Evolutionary conservation across 2,113 vertebrate species (phyloP).

Genomic region (Paramisgurnus dabryanus): DNA sequence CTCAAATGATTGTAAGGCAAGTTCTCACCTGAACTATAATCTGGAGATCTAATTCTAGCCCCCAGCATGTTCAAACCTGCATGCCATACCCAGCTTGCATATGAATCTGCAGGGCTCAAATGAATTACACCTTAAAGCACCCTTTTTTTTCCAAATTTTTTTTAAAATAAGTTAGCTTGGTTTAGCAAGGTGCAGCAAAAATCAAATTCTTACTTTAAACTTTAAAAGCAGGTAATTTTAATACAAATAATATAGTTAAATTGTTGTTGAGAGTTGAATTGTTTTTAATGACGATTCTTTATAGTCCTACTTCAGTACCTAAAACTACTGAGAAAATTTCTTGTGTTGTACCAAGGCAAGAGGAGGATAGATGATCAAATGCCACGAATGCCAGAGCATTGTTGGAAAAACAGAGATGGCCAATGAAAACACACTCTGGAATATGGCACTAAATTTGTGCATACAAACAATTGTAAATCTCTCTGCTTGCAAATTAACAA

Average conservation of each 20-base stretch:
- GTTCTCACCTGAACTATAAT: constrained; percentile 37
- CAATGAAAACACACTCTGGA: background rate
- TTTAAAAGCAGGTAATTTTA: no score
- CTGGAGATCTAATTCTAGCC: constrained; percentile 43
- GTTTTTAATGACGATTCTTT: constrained; percentile 8
- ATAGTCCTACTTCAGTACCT: background rate
- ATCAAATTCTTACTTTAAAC: no score
- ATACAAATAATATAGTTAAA: no score
- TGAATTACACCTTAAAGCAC: constrained; percentile 6
- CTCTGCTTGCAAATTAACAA: no score
- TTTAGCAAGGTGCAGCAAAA: background rate
- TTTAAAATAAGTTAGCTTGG: background rate
- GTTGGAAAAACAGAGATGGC: constrained; percentile 8
- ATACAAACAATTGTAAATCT: no score
- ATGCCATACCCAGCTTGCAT: constrained; percentile 21
- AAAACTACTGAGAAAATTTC: background rate
- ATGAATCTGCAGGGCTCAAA: constrained; percentile 27
- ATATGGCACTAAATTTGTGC: background rate
- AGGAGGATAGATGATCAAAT: constrained; percentile 48
- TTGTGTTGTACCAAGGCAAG: constrained; percentile 39
- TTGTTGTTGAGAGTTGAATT: background rate
- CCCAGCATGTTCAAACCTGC: constrained; percentile 47
- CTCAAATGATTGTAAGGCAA: constrained; percentile 21
- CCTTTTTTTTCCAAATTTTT: background rate
- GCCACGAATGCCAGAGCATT: constrained; percentile 33